Percentiles rank a stretch among this genome's conserved stretches.
Conservation (phyloP, 2,888 invertebrate species). For the Drosophila hamatofila region DNA sequence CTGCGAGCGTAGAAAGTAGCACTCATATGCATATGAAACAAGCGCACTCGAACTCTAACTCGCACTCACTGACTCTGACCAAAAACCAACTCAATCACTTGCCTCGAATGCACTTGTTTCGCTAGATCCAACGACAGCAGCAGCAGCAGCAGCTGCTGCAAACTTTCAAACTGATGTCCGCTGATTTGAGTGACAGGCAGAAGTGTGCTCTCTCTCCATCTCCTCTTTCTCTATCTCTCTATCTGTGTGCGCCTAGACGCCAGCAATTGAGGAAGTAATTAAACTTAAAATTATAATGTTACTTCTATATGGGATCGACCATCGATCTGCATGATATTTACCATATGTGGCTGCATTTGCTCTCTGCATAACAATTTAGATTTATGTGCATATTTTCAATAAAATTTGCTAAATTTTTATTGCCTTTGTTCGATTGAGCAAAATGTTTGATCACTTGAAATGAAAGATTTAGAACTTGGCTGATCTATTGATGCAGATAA, state of each 20-base stretch:
- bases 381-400: conserved; percentile 58
- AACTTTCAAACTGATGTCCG: conserved; percentile 54
- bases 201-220: conserved; percentile 7
- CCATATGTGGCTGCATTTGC: conserved; percentile 46
- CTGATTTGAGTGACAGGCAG: conserved; percentile 47
- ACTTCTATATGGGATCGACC: conserved; percentile 28
- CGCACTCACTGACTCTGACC: conserved; percentile 30
- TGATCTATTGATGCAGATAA: neutral
- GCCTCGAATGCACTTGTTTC: conserved; percentile 54
- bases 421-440: conserved; percentile 43
- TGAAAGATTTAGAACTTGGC: neutral
- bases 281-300: conserved; percentile 46
- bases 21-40: conserved; percentile 71
- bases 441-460: conserved; percentile 23
- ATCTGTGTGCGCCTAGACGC: conserved; percentile 37
- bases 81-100: conserved; percentile 30
- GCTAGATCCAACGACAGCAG: conserved; percentile 5
- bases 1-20: conserved; percentile 68
- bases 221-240: neutral
- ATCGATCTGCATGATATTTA: conserved; percentile 45
- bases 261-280: conserved; percentile 62
- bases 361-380: conserved; percentile 66
- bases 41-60: conserved; percentile 10
- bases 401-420: conserved; percentile 39
- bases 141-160: conserved; percentile 32